These are phyloP conservation scores for Chaetodon trifascialis DNA, from an alignment of 2,113 vertebrate species.

Conservation along the genomic window DNA sequence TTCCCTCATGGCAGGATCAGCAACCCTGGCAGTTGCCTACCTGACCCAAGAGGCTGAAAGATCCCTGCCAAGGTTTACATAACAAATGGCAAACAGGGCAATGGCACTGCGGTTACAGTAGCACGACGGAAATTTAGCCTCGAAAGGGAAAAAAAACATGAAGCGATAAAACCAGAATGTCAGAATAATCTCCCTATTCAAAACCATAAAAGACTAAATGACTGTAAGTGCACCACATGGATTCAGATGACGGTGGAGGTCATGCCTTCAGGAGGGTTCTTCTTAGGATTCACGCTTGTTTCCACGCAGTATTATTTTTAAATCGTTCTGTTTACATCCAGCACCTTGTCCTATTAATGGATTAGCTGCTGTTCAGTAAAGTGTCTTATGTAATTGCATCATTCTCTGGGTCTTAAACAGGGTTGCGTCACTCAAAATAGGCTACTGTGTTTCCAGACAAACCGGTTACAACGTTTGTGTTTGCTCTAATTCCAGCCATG, in stretches of 20 bases:
- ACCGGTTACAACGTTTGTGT: slow-evolving; percentile 67
- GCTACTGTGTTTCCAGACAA: slow-evolving; percentile 74
- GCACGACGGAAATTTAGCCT: slow-evolving; percentile 12
- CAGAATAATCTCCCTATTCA: not conserved
- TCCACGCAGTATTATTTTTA: slow-evolving; percentile 5
- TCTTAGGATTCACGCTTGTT: slow-evolving; percentile 5
- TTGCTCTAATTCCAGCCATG: slow-evolving; percentile 61
- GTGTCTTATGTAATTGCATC: slow-evolving; percentile 66
- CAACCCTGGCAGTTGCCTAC: slow-evolving; percentile 73
- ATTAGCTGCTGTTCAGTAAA: slow-evolving; percentile 56
- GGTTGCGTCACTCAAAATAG: slow-evolving; percentile 67
- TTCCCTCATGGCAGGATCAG: slow-evolving; percentile 62
- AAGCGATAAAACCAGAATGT: not conserved
- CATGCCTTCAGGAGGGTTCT: not conserved
- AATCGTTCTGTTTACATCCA: slow-evolving; percentile 60
- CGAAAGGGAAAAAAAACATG: not conserved
- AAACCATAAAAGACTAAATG: not conserved
- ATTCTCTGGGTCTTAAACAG: slow-evolving; percentile 39
- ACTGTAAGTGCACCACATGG: not conserved
- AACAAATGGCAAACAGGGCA: slow-evolving; percentile 69
- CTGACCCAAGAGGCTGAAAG: slow-evolving; percentile 63
- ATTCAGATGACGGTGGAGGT: not conserved
- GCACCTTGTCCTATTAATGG: slow-evolving; percentile 35
- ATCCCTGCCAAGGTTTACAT: slow-evolving; percentile 77
- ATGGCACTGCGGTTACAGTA: slow-evolving; percentile 43